Evolutionary conservation across 2,113 vertebrate genomes (phyloP).

Genomic region (Sinocyclocheilus anshuiensis): DNA sequence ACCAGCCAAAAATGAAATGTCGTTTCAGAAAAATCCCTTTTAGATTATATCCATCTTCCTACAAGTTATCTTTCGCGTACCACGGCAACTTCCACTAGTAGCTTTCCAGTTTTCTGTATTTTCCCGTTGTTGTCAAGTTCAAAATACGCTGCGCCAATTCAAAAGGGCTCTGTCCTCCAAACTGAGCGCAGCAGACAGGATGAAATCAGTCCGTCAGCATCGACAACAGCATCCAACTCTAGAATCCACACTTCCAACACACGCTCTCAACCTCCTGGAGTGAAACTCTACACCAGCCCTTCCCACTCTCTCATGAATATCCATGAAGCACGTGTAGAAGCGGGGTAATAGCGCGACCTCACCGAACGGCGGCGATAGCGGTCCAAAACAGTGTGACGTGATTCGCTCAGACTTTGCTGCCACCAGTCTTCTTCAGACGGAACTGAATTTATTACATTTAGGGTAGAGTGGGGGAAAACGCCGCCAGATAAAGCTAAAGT

Average conservation of each 20-base stretch:
- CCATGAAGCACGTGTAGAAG: constrained; percentile 72
- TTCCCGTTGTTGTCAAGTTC: constrained; percentile 3
- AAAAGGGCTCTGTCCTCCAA: background rate
- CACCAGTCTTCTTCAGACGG: constrained; percentile 70
- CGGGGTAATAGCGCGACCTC: constrained; percentile 47
- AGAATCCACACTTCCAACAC: constrained; percentile 43
- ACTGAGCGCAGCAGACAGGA: constrained; percentile 22
- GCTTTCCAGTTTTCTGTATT: constrained; percentile 35
- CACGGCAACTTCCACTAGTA: constrained; percentile 32
- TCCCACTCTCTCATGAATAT: constrained; percentile 64
- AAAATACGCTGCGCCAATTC: background rate
- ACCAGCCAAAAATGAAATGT: constrained; percentile 15
- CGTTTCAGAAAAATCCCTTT: constrained; percentile 33
- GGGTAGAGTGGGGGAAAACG: too few relatives aligned
- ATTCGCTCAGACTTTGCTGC: constrained; percentile 72
- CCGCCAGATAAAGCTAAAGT: too few relatives aligned
- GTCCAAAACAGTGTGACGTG: constrained; percentile 41
- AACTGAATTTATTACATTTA: constrained; percentile 58
- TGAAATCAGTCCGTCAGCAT: constrained; percentile 51
- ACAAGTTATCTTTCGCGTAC: background rate
- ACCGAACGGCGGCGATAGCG: constrained; percentile 52
- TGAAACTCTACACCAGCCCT: constrained; percentile 62
- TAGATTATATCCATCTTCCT: constrained; percentile 74
- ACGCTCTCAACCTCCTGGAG: constrained; percentile 54
- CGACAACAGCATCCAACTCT: constrained; percentile 52